A percentile compares a stretch with the other conserved stretches of the same genome.
phyloP scores from a whole-genome alignment of 2,888 invertebrate genomes.

The Parasteatoda lunata region DNA sequence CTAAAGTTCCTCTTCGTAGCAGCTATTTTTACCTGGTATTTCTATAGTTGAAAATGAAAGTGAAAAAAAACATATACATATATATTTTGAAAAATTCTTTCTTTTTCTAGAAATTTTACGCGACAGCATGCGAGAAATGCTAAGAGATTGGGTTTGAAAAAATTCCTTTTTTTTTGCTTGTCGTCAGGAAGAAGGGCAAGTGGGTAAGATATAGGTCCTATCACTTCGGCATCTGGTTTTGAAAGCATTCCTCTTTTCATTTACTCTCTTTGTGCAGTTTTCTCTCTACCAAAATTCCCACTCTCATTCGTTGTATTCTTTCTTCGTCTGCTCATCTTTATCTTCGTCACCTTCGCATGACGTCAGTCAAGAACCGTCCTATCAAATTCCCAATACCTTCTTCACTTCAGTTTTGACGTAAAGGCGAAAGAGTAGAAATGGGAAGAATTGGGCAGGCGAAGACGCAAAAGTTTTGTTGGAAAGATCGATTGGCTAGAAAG shows the following conservation, averaged over 20 bases:
- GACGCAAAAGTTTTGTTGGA: conserved; percentile 14
- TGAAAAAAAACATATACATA: too few species aligned
- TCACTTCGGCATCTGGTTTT: conserved; percentile 55
- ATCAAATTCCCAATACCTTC: conserved; percentile 49
- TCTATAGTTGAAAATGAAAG: too few species aligned
- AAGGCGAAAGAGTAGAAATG: conserved; percentile 1
- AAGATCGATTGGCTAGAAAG: conserved; percentile 20
- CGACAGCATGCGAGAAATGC: background rate
- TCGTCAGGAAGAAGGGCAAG: background rate
- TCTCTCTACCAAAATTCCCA: conserved; percentile 22
- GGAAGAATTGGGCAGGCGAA: background rate
- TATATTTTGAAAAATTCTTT: too few species aligned
- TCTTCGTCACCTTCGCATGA: conserved; percentile 58
- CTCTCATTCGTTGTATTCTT: conserved; percentile 24
- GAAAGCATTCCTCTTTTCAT: conserved; percentile 59
- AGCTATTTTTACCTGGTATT: too few species aligned
- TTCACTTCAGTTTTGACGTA: conserved; percentile 4
- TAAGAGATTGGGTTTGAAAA: background rate
- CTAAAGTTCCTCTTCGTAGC: too few species aligned
- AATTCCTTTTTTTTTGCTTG: background rate
- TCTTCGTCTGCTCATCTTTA: conserved; percentile 40
- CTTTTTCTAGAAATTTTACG: too few species aligned
- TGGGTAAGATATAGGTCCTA: conserved; percentile 47
- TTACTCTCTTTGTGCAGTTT: conserved; percentile 48
- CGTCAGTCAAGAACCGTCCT: conserved; percentile 58